These are phyloP conservation scores for Leucosticte australis DNA, from an alignment of 2,113 vertebrate species.

Conservation along the genomic window DNA sequence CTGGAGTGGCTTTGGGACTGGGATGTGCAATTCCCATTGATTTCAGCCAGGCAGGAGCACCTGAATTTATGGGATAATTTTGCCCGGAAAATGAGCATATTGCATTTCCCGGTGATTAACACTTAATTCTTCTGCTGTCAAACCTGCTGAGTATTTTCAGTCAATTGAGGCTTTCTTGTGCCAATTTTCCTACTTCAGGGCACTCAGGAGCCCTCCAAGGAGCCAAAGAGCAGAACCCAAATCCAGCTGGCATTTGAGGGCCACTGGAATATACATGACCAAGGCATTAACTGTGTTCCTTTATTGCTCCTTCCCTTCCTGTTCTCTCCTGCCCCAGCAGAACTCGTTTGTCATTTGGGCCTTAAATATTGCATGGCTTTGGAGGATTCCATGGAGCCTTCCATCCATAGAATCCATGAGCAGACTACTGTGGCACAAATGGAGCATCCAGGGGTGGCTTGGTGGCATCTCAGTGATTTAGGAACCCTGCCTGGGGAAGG, in stretches of 20 bases:
- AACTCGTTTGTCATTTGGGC: neutral
- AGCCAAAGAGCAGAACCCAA: neutral
- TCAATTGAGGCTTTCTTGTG: neutral
- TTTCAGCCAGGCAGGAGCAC: neutral
- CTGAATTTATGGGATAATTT: neutral
- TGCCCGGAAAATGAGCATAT: neutral
- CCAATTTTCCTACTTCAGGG: neutral
- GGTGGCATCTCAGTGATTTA: neutral
- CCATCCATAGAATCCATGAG: rapidly evolving
- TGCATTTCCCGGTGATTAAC: neutral
- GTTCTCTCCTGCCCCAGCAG: neutral
- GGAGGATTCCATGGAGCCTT: neutral
- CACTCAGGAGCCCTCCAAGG: neutral
- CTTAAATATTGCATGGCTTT: neutral
- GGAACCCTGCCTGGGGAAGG: neutral
- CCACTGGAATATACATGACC: neutral
- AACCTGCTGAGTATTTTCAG: neutral
- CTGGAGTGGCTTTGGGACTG: neutral
- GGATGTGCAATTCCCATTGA: neutral
- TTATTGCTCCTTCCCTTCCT: neutral
- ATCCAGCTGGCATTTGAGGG: neutral
- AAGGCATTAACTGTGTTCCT: neutral
- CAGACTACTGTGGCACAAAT: neutral
- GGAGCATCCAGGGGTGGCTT: neutral
- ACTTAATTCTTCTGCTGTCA: neutral